Evolutionary conservation across 2,113 vertebrate species (phyloP).

Genomic region (Caloenas nicobarica): DNA sequence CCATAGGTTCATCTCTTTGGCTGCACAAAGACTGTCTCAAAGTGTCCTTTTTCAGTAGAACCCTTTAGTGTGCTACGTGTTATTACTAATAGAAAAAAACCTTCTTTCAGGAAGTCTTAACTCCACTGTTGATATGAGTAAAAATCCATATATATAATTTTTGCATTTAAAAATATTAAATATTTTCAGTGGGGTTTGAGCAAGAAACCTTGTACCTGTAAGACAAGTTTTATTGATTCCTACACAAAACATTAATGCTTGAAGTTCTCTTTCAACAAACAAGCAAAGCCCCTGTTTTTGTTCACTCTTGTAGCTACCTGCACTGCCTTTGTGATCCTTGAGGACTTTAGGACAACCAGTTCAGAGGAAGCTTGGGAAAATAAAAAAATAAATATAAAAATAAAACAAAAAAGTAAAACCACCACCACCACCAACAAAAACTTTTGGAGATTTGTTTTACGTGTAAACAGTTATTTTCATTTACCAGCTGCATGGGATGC

Average conservation of each 20-base stretch:
- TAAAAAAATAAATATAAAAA: too few relatives aligned
- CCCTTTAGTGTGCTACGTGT: neutral
- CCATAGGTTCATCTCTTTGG: neutral
- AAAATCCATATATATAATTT: neutral
- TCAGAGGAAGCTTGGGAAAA: neutral
- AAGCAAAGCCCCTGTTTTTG: neutral
- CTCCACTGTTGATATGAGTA: neutral
- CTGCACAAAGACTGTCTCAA: neutral
- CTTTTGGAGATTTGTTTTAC: neutral
- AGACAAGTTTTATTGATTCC: neutral
- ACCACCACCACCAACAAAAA: too few relatives aligned
- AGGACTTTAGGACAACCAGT: neutral
- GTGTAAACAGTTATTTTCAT: neutral
- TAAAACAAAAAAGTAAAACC: too few relatives aligned
- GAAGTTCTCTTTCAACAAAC: neutral
- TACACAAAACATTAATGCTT: neutral
- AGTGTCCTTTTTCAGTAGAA: neutral
- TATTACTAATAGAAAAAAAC: neutral
- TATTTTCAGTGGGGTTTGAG: neutral
- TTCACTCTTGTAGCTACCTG: neutral
- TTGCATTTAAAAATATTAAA: neutral
- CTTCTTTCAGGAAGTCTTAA: neutral
- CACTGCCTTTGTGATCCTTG: neutral
- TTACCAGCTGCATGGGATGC: neutral
- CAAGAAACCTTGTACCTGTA: neutral